Percentiles rank a stretch among this genome's conserved stretches.
Conservation (phyloP, 2,888 invertebrate genomes). For the Troides aeacus region DNA sequence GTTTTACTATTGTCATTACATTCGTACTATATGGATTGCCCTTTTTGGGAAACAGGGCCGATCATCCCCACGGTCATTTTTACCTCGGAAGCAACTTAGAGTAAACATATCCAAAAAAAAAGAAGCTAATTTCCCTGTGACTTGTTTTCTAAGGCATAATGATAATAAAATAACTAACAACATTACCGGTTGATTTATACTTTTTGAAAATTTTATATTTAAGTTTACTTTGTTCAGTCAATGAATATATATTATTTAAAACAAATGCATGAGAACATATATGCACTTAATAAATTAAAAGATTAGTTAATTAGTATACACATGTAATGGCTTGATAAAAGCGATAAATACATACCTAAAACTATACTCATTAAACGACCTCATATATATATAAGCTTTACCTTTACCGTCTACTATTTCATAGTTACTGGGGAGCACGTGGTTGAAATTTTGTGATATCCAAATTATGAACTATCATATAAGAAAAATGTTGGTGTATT, state of each 20-base stretch:
- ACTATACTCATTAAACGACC: neutral
- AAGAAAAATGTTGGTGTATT: conserved; percentile 5
- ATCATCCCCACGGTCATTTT: too few species aligned
- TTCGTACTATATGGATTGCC: too few species aligned
- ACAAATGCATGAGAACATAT: neutral
- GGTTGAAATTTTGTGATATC: neutral
- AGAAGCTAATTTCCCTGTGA: too few species aligned
- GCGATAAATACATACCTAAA: conserved; percentile 13
- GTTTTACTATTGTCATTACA: too few species aligned
- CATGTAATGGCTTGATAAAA: conserved; percentile 7
- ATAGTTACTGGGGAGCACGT: neutral
- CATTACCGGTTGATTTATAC: too few species aligned
- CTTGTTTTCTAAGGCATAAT: too few species aligned
- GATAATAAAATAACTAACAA: too few species aligned
- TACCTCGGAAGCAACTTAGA: too few species aligned
- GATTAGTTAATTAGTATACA: conserved; percentile 6
- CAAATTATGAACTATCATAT: neutral
- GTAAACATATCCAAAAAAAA: too few species aligned
- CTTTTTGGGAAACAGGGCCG: too few species aligned
- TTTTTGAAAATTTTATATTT: too few species aligned
- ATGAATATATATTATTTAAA: neutral
- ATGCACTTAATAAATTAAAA: conserved; percentile 12
- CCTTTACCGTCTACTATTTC: conserved; percentile 3
- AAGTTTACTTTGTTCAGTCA: neutral
- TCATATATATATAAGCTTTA: conserved; percentile 13